These are phyloP conservation scores for Cariama cristata DNA, from an alignment of 2,113 vertebrate genomes.

Conservation along the genomic window DNA sequence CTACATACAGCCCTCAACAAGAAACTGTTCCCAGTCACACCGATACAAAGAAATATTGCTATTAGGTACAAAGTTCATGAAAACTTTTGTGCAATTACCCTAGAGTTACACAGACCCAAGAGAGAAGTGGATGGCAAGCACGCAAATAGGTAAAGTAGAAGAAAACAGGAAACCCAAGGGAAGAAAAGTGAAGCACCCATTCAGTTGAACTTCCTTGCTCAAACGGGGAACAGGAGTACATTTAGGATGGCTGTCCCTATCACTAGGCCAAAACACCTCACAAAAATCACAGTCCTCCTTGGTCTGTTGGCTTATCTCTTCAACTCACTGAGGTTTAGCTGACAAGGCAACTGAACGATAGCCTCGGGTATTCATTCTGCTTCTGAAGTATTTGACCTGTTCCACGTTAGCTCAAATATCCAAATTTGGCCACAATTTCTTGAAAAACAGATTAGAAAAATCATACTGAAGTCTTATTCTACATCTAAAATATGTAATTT, in stretches of 20 bases:
- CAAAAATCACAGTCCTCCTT: not conserved
- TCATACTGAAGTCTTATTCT: not conserved
- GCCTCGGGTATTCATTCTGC: not conserved
- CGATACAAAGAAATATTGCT: not conserved
- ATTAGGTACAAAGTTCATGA: not conserved
- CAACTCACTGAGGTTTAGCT: not conserved
- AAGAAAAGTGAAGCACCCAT: not conserved
- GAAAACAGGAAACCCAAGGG: not conserved
- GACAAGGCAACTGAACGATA: not conserved
- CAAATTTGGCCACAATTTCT: not conserved
- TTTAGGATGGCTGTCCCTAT: not conserved
- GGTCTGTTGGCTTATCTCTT: not conserved
- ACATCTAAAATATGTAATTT: not conserved
- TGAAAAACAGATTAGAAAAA: not conserved
- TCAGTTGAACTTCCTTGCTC: not conserved
- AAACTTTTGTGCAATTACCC: not conserved
- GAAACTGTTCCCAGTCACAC: not conserved
- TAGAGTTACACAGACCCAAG: not conserved
- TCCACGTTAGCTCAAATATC: not conserved
- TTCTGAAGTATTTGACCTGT: not conserved
- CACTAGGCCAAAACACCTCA: not conserved
- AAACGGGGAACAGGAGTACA: fast-evolving
- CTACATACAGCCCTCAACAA: not conserved
- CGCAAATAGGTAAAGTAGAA: not conserved
- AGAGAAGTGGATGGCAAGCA: not conserved